Evolutionary conservation across 1,140 invertebrate species (phyloP), one percentile per base, ranked within the genome.

Genomic region (Popillia japonica): DNA sequence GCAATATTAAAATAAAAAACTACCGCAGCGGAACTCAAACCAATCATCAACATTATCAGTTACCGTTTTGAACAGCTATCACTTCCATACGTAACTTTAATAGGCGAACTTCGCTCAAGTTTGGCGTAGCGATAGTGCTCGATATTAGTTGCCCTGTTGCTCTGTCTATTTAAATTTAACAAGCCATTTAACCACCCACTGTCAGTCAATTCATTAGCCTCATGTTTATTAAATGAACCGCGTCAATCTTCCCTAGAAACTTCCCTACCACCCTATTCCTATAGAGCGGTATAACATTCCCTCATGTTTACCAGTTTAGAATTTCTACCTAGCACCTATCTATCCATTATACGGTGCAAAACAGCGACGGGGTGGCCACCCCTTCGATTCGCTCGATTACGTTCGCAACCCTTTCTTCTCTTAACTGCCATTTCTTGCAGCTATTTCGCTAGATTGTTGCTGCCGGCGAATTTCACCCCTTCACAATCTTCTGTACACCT

Each of bases 201-300:
- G 48, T 55, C 48, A 55, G 48, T 55, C 48, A 55, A 55, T 55
- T n/a, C 17, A 55, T 55, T 55, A 55, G 17, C 48, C 17, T 55
- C 48, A 55, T 55, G 48, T 55, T n/a, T 55, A 55, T 55, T 55
- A 55, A 55, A 55, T 55, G 48, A 55, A 55, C 48, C 48, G 48
- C 17, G 48, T 55, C 48, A 55, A 55, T 55, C 48, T 55, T 55
- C 48, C 48, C 6, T 55, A 34, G 14, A n/a, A 55, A 55, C n/a
- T 55, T 55, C 48, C 48, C 11, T 48, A n/a, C 44, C 44, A 8
- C 44, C 11, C 11, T 55, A 14, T 10, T 4, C 44, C 11, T 55
- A 6, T 6, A 14, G n/a, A 6, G 48, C 0, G 27, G 27, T 34
- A 34, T 4, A 34, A 34, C 2, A 34, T 34, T 34, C 27, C 27